phyloP scores from a whole-genome alignment of 2,888 invertebrate genomes.

The Callimorpha dominula region DNA sequence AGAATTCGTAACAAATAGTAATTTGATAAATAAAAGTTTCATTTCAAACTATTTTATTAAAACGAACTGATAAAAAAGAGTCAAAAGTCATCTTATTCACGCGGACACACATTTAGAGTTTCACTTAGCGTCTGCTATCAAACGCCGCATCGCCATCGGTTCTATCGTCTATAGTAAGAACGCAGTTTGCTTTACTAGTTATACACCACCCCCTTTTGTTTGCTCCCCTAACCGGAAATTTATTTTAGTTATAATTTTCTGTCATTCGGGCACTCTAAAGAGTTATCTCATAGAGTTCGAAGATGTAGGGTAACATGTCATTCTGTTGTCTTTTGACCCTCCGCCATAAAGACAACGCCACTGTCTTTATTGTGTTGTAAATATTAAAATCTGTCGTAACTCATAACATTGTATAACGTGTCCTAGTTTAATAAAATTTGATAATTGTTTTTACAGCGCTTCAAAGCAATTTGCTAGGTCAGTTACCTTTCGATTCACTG shows the following conservation, averaged over 20 bases:
- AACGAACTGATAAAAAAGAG: background rate
- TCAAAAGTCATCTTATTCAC: slow-evolving; percentile 10
- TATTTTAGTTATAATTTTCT: slow-evolving; percentile 85
- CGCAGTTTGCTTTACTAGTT: slow-evolving; percentile 77
- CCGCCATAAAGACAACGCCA: slow-evolving; percentile 31
- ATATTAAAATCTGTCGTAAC: slow-evolving; percentile 36
- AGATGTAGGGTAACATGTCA: slow-evolving; percentile 61
- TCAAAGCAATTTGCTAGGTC: slow-evolving; percentile 28
- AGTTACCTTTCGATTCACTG: slow-evolving; percentile 21
- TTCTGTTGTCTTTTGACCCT: slow-evolving; percentile 69
- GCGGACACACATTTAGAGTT: slow-evolving; percentile 60
- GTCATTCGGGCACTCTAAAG: slow-evolving; percentile 75
- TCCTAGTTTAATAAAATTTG: slow-evolving; percentile 21
- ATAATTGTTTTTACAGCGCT: slow-evolving; percentile 23
- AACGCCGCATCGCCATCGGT: slow-evolving; percentile 78
- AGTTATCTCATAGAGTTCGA: slow-evolving; percentile 54
- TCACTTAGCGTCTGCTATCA: slow-evolving; percentile 82
- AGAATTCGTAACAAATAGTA: background rate
- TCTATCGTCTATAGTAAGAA: slow-evolving; percentile 74
- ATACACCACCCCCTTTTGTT: slow-evolving; percentile 76
- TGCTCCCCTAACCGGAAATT: slow-evolving; percentile 83
- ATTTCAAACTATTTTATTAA: background rate
- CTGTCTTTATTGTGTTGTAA: slow-evolving; percentile 39
- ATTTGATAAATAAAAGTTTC: background rate
- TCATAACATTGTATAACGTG: slow-evolving; percentile 29